Evolutionary conservation across 2,888 invertebrate species (phyloP).

Genomic region (Chrysolina americana): DNA sequence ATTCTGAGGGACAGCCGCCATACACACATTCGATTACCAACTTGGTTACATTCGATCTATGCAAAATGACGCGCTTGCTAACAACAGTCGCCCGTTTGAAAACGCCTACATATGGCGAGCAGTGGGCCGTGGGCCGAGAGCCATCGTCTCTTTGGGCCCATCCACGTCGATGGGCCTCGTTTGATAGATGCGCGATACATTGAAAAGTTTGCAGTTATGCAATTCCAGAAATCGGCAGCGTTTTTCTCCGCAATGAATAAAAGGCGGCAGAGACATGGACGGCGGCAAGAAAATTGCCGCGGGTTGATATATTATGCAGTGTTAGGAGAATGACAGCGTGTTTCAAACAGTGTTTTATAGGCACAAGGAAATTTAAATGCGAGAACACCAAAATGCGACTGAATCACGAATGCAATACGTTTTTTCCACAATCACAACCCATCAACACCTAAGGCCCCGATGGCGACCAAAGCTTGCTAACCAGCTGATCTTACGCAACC

Average conservation of each 20-base stretch:
- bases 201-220: conserved; percentile 52
- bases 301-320: not conserved
- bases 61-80: too few species aligned
- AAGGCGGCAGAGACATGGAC: conserved; percentile 27
- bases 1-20: too few species aligned
- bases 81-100: too few species aligned
- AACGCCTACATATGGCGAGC: not conserved
- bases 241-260: conserved; percentile 37
- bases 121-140: conserved; percentile 7
- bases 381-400: not conserved
- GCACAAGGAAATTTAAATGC: too few species aligned
- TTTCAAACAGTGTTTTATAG: too few species aligned
- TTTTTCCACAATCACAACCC: too few species aligned
- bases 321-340: not conserved
- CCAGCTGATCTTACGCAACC: too few species aligned
- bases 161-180: conserved; percentile 20
- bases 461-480: too few species aligned
- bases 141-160: conserved; percentile 38
- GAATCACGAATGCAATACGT: not conserved
- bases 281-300: not conserved
- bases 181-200: conserved; percentile 32
- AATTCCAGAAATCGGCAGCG: conserved; percentile 39
- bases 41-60: too few species aligned
- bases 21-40: too few species aligned
- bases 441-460: too few species aligned